phyloP scores from a whole-genome alignment of 2,797 vertebrate genomes.

The Siniperca undulata region DNA sequence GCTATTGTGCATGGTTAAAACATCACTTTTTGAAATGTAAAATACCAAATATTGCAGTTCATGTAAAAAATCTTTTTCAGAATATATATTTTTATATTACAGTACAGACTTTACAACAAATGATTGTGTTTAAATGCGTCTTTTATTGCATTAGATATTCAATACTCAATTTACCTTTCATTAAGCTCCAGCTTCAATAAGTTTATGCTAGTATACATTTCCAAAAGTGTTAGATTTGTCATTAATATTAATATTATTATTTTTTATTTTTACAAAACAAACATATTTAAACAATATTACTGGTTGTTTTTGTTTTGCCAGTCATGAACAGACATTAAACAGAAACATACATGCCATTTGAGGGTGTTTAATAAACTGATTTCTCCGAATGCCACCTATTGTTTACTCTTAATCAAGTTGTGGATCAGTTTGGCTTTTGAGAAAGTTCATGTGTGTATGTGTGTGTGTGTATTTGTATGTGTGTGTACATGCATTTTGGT shows the following conservation, averaged over 20 bases:
- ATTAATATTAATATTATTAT: constrained; percentile 80
- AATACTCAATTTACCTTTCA: constrained; percentile 80
- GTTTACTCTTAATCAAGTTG: constrained; percentile 59
- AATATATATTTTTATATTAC: constrained; percentile 87
- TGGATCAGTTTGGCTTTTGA: constrained; percentile 61
- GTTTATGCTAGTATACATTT: constrained; percentile 78
- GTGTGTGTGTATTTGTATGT: constrained; percentile 31
- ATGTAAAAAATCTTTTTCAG: constrained; percentile 70
- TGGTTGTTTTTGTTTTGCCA: constrained; percentile 60
- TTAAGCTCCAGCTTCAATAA: constrained; percentile 81
- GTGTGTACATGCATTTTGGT: constrained; percentile 34
- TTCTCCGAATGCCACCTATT: constrained; percentile 55
- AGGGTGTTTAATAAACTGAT: constrained; percentile 62
- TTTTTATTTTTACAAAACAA: constrained; percentile 84
- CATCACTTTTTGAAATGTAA: constrained; percentile 75
- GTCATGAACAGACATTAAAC: constrained; percentile 66
- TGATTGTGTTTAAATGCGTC: constrained; percentile 85
- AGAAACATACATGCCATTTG: constrained; percentile 68
- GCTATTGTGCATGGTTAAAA: constrained; percentile 77
- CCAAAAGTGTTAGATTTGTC: constrained; percentile 77
- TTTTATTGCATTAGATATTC: constrained; percentile 86
- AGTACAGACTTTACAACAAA: constrained; percentile 89
- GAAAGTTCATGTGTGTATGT: constrained; percentile 49
- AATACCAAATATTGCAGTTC: constrained; percentile 83
- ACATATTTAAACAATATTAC: constrained; percentile 80